These are phyloP conservation scores for Polydrusus tereticollis DNA, from an alignment of 2,888 invertebrate species.

Conservation along the genomic window DNA sequence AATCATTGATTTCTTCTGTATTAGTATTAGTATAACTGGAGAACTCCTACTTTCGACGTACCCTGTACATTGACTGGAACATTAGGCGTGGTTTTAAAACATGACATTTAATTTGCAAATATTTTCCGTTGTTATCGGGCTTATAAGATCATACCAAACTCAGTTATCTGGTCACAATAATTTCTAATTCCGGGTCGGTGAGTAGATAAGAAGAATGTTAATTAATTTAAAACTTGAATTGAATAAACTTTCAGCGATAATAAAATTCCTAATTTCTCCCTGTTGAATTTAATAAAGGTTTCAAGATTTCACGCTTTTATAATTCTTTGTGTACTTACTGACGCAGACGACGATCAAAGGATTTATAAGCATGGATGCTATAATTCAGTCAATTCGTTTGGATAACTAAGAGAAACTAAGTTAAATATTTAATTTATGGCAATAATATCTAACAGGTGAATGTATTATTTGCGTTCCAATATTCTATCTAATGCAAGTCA, in stretches of 20 bases:
- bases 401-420: not conserved
- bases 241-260: constrained; percentile 60
- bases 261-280: constrained; percentile 52
- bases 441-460: too few relatives aligned
- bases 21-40: too few relatives aligned
- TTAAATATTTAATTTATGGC: too few relatives aligned
- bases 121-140: constrained; percentile 35
- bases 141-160: constrained; percentile 27
- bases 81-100: too few relatives aligned
- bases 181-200: constrained; percentile 61
- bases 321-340: constrained; percentile 4
- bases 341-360: not conserved
- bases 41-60: too few relatives aligned
- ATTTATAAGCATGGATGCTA: not conserved
- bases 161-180: constrained; percentile 53
- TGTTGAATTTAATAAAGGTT: constrained; percentile 33
- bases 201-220: constrained; percentile 65
- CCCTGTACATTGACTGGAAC: too few relatives aligned
- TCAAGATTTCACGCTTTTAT: constrained; percentile 27
- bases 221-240: constrained; percentile 64
- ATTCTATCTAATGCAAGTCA: not conserved
- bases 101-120: constrained; percentile 23
- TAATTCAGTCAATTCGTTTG: not conserved
- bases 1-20: too few relatives aligned
- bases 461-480: not conserved